A percentile compares a stretch with the other conserved stretches of the same genome.
phyloP scores from a whole-genome alignment of 2,888 invertebrate genomes.

The Malthinus seriepunctatus region DNA sequence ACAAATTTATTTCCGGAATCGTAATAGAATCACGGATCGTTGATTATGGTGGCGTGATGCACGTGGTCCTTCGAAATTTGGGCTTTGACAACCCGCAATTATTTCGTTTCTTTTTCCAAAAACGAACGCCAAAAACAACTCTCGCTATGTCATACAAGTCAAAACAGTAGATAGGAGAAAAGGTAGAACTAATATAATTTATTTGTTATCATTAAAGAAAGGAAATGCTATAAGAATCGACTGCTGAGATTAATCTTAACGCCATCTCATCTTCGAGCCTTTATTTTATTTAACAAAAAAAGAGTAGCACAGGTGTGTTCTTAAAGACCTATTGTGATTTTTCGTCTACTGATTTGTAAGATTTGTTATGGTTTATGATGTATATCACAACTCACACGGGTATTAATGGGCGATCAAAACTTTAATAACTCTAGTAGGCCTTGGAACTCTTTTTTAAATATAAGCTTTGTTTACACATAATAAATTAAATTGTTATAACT shows the following conservation, averaged over 20 bases:
- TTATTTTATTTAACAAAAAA: not conserved
- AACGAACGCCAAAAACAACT: not conserved
- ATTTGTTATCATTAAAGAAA: conserved; percentile 14
- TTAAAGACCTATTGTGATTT: conserved; percentile 26
- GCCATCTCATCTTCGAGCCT: conserved; percentile 18
- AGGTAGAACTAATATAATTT: conserved; percentile 10
- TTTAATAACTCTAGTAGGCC: too few relatives aligned
- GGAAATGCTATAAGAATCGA: conserved; percentile 11
- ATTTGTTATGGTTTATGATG: conserved; percentile 1
- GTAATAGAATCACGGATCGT: conserved; percentile 22
- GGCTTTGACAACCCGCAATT: conserved; percentile 5
- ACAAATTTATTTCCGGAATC: conserved; percentile 65
- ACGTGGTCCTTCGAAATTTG: conserved; percentile 18
- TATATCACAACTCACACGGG: too few relatives aligned
- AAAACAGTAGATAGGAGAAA: too few relatives aligned
- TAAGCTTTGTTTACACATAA: too few relatives aligned
- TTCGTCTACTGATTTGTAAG: conserved; percentile 8
- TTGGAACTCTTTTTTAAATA: too few relatives aligned
- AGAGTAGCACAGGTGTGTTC: conserved; percentile 23
- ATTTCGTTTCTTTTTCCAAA: not conserved
- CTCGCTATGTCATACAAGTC: not conserved
- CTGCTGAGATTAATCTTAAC: conserved; percentile 22
- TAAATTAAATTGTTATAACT: too few relatives aligned
- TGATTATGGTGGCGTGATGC: conserved; percentile 28
- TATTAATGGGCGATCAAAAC: too few relatives aligned